Base-by-base conservation (phyloP, 2,797 vertebrate genomes). In the Enteromius mattozi region DNA sequence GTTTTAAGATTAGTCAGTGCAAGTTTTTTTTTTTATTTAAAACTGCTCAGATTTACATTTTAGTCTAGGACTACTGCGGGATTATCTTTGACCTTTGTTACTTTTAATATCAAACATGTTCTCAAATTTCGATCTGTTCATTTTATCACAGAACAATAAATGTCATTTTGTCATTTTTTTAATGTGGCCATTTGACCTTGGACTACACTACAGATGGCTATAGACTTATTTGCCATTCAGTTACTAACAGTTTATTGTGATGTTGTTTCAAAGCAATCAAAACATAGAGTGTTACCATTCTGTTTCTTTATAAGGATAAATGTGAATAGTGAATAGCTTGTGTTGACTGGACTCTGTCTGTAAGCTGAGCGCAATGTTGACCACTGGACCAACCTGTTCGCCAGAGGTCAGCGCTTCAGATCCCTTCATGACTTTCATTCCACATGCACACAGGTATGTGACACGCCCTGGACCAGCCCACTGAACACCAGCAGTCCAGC, bases 401-500 rank as follows among this genome's bases (percentile, higher is more conserved):
- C 51, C 45, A 40, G 35, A 35, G 83, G 70, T 85, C 80, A 85
- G n/a, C 24, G 33, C 65, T 47, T 80, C 47, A 66, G 7, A 56
- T 76, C 30, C 6, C n/a, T 40, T 24, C 78, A 84, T 87, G 24
- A 30, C 61, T 81, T n/a, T 87, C 86, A 81, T 81, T 77, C 76
- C 51, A 17, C 70, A 80, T 61, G 42, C 47, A 72, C 37, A 63
- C 78, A 75, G 79, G 68, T 56, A n/a, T 78, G 81, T 80, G 77
- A 51, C 75, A 76, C 65, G 13, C 81, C 70, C 66, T 69, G n/a
- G 47, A 21, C 71, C 51, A 63, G 24, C 33, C 16, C 63, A 37
- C 6, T 56, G 35, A 74, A 81, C 42, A 54, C 47, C 59, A 86
- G 54, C 33, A 24, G 65, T 27, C 49, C 72, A 54, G 45, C 63